Evolutionary conservation across 1,140 invertebrate species (phyloP).

Genomic region (Neodiprion virginianus): DNA sequence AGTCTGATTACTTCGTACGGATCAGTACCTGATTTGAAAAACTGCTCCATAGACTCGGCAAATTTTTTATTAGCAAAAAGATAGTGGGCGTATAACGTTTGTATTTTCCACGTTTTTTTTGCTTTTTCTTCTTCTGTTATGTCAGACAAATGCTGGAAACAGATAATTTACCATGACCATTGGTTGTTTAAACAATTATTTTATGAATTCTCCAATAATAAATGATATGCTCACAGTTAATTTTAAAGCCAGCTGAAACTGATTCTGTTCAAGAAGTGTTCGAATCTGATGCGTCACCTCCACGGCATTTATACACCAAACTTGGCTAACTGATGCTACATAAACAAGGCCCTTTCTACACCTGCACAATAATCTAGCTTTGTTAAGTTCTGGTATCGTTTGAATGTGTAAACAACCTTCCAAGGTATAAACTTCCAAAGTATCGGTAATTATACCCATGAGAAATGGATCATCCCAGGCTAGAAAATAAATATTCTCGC

Average conservation of each 20-base stretch:
- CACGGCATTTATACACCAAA: slow-evolving; percentile 85
- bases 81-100: slow-evolving; percentile 89
- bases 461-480: slow-evolving; percentile 92
- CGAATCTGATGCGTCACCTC: slow-evolving; percentile 83
- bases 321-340: slow-evolving; percentile 82
- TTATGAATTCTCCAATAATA: slow-evolving; percentile 9
- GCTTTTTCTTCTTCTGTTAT: slow-evolving; percentile 82
- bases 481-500: slow-evolving; percentile 56
- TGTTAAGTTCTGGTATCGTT: slow-evolving; percentile 67
- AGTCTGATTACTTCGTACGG: slow-evolving; percentile 93
- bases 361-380: slow-evolving; percentile 73
- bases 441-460: slow-evolving; percentile 81
- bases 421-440: slow-evolving; percentile 83
- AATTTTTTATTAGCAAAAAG: slow-evolving; percentile 89
- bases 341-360: slow-evolving; percentile 82
- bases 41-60: slow-evolving; percentile 89
- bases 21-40: slow-evolving; percentile 88
- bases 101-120: slow-evolving; percentile 84
- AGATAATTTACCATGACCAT: slow-evolving; percentile 8
- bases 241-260: slow-evolving; percentile 93
- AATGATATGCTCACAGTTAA: slow-evolving; percentile 75
- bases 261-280: slow-evolving; percentile 83
- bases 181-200: neutral
- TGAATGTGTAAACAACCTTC: slow-evolving; percentile 69
- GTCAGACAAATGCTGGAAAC: slow-evolving; percentile 80